These are phyloP conservation scores for Syritta pipiens DNA, from an alignment of 2,888 invertebrate genomes.

Conservation along the genomic window DNA sequence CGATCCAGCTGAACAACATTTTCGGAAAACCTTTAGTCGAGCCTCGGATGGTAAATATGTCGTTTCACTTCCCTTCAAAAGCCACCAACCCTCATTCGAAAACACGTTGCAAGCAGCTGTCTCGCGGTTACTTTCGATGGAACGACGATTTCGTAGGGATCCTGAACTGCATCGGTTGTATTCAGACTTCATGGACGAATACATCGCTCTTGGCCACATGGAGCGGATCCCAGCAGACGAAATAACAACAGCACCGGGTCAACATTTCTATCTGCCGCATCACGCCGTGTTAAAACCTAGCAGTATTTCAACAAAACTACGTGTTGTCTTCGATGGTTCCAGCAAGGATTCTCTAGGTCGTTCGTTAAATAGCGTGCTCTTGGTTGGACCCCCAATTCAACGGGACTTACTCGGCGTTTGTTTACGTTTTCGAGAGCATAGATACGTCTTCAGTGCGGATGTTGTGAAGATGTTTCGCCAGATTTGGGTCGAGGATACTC, in stretches of 20 bases:
- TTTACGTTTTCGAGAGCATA: conserved; percentile 35
- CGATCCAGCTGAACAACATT: no score
- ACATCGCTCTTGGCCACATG: conserved; percentile 19
- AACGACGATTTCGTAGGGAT: conserved; percentile 13
- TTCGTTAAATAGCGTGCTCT: conserved; percentile 10
- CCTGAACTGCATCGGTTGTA: not conserved
- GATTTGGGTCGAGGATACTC: conserved; percentile 42
- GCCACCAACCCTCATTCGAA: no score
- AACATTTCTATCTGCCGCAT: not conserved
- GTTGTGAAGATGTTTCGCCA: conserved; percentile 54
- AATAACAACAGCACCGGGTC: not conserved
- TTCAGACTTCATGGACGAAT: conserved; percentile 18
- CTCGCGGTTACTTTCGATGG: no score
- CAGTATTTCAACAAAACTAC: not conserved
- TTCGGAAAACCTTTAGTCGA: no score
- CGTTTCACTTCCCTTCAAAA: no score
- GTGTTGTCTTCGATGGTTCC: no score
- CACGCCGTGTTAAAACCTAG: not conserved
- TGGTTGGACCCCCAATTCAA: conserved; percentile 26
- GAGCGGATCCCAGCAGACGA: not conserved
- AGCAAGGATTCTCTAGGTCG: conserved; percentile 1
- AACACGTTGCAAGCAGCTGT: no score
- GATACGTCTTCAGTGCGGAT: conserved; percentile 9
- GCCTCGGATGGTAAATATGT: no score
- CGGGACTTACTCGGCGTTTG: conserved; percentile 46